A percentile compares a stretch with the other conserved stretches of the same genome.
phyloP scores from a whole-genome alignment of 2,888 invertebrate species.

The Lochmaea crataegi region DNA sequence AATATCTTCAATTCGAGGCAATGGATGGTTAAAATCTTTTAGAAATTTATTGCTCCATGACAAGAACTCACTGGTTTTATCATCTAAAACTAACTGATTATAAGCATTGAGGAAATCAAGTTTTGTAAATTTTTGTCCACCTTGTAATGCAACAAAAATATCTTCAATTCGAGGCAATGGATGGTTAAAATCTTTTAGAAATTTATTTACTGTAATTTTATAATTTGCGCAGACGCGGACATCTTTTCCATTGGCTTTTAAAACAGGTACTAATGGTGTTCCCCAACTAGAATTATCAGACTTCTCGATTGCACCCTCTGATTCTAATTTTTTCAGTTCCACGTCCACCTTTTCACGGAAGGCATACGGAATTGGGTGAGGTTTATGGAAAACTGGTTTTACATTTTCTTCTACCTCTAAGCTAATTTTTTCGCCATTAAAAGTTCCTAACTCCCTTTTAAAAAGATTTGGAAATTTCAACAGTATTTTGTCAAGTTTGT shows the following conservation, averaged over 20 bases:
- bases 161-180: conserved; percentile 35
- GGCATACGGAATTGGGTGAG: conserved; percentile 21
- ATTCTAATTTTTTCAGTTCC: conserved; percentile 34
- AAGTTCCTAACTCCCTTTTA: conserved; percentile 27
- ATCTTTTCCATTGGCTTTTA: conserved; percentile 37
- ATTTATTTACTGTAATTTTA: conserved; percentile 44
- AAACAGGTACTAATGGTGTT: conserved; percentile 35
- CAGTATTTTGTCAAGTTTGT: conserved; percentile 9
- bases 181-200: conserved; percentile 36
- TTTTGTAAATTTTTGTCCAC: conserved; percentile 26
- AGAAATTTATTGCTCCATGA: too few relatives aligned
- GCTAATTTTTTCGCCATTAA: conserved; percentile 20
- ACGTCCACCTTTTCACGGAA: conserved; percentile 23
- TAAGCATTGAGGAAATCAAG: conserved; percentile 19
- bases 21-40: too few relatives aligned
- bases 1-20: too few relatives aligned
- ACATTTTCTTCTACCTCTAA: conserved; percentile 17
- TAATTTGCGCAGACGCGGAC: conserved; percentile 50
- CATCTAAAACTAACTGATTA: conserved; percentile 13
- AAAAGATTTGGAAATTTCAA: conserved; percentile 19
- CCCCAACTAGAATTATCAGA: conserved; percentile 38
- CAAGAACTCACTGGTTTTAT: conserved; percentile 30
- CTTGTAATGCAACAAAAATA: conserved; percentile 35
- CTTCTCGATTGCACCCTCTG: conserved; percentile 10
- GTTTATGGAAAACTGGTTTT: conserved; percentile 31